phyloP scores from a whole-genome alignment of 2,888 invertebrate species.

The Catocala sponsa region DNA sequence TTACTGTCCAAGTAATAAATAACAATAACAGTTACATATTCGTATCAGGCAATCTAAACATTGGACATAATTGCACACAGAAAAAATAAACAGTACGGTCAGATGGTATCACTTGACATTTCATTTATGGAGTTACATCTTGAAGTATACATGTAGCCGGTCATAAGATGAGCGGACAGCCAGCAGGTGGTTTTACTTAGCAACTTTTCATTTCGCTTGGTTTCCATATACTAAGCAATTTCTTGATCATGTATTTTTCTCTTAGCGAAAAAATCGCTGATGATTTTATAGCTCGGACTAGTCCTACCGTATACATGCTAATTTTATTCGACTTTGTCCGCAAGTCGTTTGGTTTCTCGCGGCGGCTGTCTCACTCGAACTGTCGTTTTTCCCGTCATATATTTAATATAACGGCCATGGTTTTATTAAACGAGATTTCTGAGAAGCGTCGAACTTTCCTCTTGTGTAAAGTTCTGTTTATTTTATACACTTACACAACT shows the following conservation, averaged over 20 bases:
- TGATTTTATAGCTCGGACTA: constrained; percentile 5
- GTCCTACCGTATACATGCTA: constrained; percentile 6
- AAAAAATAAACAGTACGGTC: constrained; percentile 46
- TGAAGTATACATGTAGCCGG: constrained; percentile 17
- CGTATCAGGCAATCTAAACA: constrained; percentile 41
- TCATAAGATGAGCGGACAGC: constrained; percentile 2
- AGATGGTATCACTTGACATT: constrained; percentile 62
- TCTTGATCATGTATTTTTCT: not conserved
- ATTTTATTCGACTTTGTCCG: constrained; percentile 38
- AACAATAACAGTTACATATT: constrained; percentile 40
- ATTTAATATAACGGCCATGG: constrained; percentile 57
- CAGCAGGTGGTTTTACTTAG: constrained; percentile 4
- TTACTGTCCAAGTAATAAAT: constrained; percentile 35
- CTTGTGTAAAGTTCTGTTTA: constrained; percentile 53
- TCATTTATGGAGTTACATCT: constrained; percentile 52
- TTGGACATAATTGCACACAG: constrained; percentile 36
- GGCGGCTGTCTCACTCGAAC: constrained; percentile 56
- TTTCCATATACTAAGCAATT: constrained; percentile 12
- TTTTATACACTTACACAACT: constrained; percentile 61
- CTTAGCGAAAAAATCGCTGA: constrained; percentile 3
- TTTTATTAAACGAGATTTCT: constrained; percentile 61
- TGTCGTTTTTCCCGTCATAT: constrained; percentile 53
- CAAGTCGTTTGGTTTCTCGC: constrained; percentile 44
- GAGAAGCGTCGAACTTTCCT: constrained; percentile 65
- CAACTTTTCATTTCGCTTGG: not conserved